Base-by-base conservation (phyloP, 2,797 vertebrate genomes). In the Naso thynnoides region DNA sequence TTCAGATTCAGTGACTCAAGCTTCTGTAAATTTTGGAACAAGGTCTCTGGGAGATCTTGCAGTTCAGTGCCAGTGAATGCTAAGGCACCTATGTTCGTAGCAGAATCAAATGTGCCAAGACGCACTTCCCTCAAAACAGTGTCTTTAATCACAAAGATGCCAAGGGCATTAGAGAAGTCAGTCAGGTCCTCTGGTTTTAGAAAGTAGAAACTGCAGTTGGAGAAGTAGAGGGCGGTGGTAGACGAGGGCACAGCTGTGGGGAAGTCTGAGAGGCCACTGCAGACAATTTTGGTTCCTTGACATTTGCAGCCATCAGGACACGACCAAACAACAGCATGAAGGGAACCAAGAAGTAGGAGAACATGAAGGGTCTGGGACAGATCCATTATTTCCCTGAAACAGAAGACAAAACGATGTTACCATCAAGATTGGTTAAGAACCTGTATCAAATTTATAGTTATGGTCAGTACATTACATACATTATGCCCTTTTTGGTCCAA, bases 1-100 rank as follows among this genome's bases (percentile, higher is more conserved):
- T 82, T 95, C 58, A 99, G 91, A 73, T 85, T 94, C 76, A 99
- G 91, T 78, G 82, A 87, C 27, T 92, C 70, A 29, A 99, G 95
- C 33, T 81, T 88, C 10, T 75, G 73, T 45, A 96, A 88, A 62
- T 93, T 94, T 73, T 94, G 92, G 1, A 99, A 99, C 50, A 94
- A 73, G 0, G 89, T 82, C 0, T 94, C 94, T 0, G 95, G 96
- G 31, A 99, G 91, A 82, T 96, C 96, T 80, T 92, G 92, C 21
- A 99, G 89, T 73, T 93, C 90, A n/a, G 92, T 97, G 73, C 88
- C 93, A 70, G 85, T 88, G 18, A 99, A 89, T 16, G 39, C 88
- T 64, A 99, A 93, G 68, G 75, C 83, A 21, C 68, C 80, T 55
- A 99, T 74, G 0, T 95, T 93, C 0, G 71, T 78, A 42, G 96